Percentiles rank a stretch among this genome's conserved stretches.
phyloP scores from a whole-genome alignment of 2,113 vertebrate genomes.

The Larimichthys crocea region DNA sequence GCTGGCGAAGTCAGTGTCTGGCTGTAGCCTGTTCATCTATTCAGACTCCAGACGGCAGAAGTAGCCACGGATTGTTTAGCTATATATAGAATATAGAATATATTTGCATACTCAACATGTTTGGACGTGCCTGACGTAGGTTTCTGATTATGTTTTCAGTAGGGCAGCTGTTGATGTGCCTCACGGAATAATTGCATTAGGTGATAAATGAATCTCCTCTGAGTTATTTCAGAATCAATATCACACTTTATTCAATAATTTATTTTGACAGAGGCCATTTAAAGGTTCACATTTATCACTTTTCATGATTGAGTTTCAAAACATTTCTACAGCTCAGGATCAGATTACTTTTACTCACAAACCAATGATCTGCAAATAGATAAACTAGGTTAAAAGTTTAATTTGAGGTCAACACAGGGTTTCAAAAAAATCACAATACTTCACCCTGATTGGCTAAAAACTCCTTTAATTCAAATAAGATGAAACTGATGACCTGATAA shows the following conservation, averaged over 20 bases:
- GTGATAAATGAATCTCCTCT: background rate
- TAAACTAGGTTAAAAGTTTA: background rate
- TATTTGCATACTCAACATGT: constrained; percentile 42
- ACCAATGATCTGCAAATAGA: background rate
- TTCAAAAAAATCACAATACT: background rate
- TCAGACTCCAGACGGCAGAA: constrained; percentile 19
- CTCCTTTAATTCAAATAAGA: background rate
- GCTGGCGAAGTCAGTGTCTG: constrained; percentile 8
- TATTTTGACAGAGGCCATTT: background rate
- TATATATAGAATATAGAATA: background rate
- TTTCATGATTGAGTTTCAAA: background rate
- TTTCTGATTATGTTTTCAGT: constrained; percentile 19
- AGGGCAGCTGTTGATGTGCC: background rate
- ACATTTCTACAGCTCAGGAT: background rate
- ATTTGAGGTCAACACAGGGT: background rate
- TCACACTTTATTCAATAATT: constrained; percentile 14
- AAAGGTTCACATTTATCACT: background rate
- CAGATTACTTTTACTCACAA: background rate
- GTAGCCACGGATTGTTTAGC: background rate
- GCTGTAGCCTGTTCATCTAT: constrained; percentile 24
- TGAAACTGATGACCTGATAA: background rate
- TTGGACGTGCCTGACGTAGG: background rate
- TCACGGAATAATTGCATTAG: background rate
- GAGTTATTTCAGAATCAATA: constrained; percentile 25
- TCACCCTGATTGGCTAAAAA: background rate